A percentile compares a stretch with the other conserved stretches of the same genome.
Evolutionary conservation across 1,140 invertebrate species (phyloP).

Genomic region (Zaprionus kolodkinae): DNA sequence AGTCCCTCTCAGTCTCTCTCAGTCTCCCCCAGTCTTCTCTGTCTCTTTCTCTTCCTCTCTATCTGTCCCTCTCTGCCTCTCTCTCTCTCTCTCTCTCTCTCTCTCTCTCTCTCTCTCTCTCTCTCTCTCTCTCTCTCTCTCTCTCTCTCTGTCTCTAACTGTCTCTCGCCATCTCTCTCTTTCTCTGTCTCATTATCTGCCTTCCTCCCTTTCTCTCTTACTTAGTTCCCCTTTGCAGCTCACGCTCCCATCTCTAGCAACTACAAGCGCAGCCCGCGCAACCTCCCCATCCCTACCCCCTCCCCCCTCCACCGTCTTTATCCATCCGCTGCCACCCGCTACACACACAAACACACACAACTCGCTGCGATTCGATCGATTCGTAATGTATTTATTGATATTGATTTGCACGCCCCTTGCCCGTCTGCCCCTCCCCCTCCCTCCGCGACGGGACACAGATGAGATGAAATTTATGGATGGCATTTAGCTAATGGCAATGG

Average conservation of each 20-base stretch:
- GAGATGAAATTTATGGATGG: constrained; percentile 73
- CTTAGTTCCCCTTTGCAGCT: not conserved
- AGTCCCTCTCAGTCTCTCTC: too few species aligned
- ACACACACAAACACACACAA: not conserved
- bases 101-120: not conserved
- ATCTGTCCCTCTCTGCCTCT: too few species aligned
- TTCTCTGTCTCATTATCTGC: not conserved
- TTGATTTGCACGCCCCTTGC: constrained; percentile 35
- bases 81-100: too few species aligned
- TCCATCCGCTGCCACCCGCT: not conserved
- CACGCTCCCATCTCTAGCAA: not conserved
- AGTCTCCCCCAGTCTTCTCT: too few species aligned
- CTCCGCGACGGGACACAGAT: not conserved
- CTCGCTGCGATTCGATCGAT: constrained; percentile 18
- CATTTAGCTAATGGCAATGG: constrained; percentile 68
- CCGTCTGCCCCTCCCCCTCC: not conserved
- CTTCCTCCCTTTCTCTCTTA: too few species aligned
- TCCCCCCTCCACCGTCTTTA: not conserved
- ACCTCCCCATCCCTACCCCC: not conserved
- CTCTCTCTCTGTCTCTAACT: not conserved
- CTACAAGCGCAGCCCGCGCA: not conserved
- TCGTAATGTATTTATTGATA: constrained; percentile 72
- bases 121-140: too few species aligned
- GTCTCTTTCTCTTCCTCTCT: too few species aligned
- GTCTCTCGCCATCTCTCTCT: not conserved